A percentile compares a stretch with the other conserved stretches of the same genome.
phyloP scores from a whole-genome alignment of 2,113 vertebrate genomes.

The Alethe diademata region DNA sequence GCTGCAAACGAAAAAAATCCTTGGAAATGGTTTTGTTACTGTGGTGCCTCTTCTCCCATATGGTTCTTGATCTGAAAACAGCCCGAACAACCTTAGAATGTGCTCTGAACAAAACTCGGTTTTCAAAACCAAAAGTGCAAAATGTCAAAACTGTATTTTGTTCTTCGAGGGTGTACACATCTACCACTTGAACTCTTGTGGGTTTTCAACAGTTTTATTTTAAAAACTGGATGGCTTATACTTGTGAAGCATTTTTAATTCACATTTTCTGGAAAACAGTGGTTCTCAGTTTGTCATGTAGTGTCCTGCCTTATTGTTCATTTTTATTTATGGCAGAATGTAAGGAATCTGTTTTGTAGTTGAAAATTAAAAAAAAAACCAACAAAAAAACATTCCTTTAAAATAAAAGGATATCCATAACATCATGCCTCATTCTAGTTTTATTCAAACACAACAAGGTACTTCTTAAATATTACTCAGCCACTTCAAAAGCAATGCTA shows the following conservation, averaged over 20 bases:
- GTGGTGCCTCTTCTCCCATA: constrained; percentile 77
- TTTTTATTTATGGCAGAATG: constrained; percentile 85
- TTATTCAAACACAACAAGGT: constrained; percentile 51
- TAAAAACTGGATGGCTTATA: constrained; percentile 93
- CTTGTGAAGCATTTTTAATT: constrained; percentile 91
- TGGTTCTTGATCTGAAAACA: constrained; percentile 65
- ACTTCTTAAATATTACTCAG: constrained; percentile 35
- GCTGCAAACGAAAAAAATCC: constrained; percentile 70
- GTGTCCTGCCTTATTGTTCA: constrained; percentile 80
- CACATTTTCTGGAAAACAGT: constrained; percentile 79
- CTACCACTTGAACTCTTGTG: constrained; percentile 75
- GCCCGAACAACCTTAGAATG: constrained; percentile 61
- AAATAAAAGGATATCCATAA: constrained; percentile 85
- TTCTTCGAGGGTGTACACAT: constrained; percentile 70
- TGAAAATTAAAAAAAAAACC: constrained; percentile 68
- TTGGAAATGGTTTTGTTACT: constrained; percentile 77
- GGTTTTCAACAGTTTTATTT: constrained; percentile 93
- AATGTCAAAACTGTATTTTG: constrained; percentile 66
- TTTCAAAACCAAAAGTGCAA: constrained; percentile 63
- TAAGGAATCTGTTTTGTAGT: constrained; percentile 86
- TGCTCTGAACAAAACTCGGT: constrained; percentile 59
- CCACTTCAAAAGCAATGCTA: constrained; percentile 32
- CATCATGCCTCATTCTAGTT: constrained; percentile 30
- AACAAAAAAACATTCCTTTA: constrained; percentile 73
- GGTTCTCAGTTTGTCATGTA: constrained; percentile 84